phyloP scores from a whole-genome alignment of 2,888 invertebrate species.

The Lutraria lutraria region DNA sequence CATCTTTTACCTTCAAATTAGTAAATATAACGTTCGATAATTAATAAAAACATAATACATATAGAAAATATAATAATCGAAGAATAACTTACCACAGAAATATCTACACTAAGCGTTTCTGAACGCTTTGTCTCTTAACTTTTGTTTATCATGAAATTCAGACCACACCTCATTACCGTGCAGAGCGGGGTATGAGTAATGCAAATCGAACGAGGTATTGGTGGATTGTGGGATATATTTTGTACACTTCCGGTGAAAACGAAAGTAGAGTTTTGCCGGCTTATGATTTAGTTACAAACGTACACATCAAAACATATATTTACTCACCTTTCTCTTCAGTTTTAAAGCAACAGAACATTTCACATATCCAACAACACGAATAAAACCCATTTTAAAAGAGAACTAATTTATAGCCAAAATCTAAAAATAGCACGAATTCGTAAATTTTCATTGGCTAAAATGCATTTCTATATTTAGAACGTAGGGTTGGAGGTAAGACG shows the following conservation, averaged over 20 bases:
- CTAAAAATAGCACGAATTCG: constrained; percentile 36
- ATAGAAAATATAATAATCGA: neutral
- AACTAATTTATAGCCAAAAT: constrained; percentile 4
- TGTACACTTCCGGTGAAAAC: constrained; percentile 53
- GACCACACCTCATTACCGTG: constrained; percentile 82
- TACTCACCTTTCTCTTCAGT: neutral
- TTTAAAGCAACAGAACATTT: constrained; percentile 5
- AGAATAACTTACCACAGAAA: constrained; percentile 47
- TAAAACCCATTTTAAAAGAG: neutral
- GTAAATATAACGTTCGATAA: neutral
- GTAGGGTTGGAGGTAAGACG: neutral
- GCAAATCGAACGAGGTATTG: constrained; percentile 59
- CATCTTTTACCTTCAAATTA: constrained; percentile 7
- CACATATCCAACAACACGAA: neutral
- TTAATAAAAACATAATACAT: neutral
- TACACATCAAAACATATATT: neutral
- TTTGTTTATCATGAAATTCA: constrained; percentile 70
- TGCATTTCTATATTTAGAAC: constrained; percentile 11
- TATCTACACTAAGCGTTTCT: constrained; percentile 39
- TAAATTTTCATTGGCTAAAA: constrained; percentile 23
- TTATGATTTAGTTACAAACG: neutral
- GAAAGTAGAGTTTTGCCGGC: constrained; percentile 47
- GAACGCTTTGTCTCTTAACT: constrained; percentile 55
- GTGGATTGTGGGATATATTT: constrained; percentile 53
- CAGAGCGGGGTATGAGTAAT: constrained; percentile 80